Base-by-base conservation (phyloP, 2,797 vertebrate species). In the Naso thynnoides region DNA sequence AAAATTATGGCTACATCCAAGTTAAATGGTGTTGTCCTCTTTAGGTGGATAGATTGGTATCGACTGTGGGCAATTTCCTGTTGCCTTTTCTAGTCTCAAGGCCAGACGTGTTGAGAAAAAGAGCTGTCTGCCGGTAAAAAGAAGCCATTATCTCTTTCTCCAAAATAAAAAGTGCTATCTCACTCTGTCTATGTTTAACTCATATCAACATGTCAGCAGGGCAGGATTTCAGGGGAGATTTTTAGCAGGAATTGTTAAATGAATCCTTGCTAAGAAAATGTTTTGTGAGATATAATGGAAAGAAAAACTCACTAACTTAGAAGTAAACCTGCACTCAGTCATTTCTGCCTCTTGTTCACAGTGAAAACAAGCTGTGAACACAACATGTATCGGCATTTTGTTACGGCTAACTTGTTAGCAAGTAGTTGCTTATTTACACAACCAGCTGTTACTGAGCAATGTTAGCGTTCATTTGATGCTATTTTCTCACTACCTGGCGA, bases 81-180 rank as follows among this genome's bases (percentile, higher is more conserved):
- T 66, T 73, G 55, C 79, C 15, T 81, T 88, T 89, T 88, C 89
- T 71, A 29, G 74, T 77, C 68, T 55, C 77, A 70, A 76, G 78
- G 81, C 76, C 79, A 71, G 66, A 80, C 53, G 73, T 82, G 59
- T 45, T 27, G 67, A 70, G 84, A 10, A 69, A 73, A 86, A 66
- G 68, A 79, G 57, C 66, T 54, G 54, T 63, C 64, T 82, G 78
- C 65, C 76, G 69, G 89, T 82, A 79, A 86, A 87, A 87, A 85
- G 61, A 87, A 85, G 61, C 73, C 73, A 87, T 91, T 90, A 87
- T 79, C 72, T 69, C 48, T 3, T 67, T 68, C 62, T 45, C 26
- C 42, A 71, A 75, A 73, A 64, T 31, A 68, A 45, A 65, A 79
- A 82, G 56, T 59, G 76, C 70, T 21, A 18, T 71, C 57, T 85